These are phyloP conservation scores for Meghimatium bilineatum DNA, from an alignment of 2,888 invertebrate species.

Conservation along the genomic window DNA sequence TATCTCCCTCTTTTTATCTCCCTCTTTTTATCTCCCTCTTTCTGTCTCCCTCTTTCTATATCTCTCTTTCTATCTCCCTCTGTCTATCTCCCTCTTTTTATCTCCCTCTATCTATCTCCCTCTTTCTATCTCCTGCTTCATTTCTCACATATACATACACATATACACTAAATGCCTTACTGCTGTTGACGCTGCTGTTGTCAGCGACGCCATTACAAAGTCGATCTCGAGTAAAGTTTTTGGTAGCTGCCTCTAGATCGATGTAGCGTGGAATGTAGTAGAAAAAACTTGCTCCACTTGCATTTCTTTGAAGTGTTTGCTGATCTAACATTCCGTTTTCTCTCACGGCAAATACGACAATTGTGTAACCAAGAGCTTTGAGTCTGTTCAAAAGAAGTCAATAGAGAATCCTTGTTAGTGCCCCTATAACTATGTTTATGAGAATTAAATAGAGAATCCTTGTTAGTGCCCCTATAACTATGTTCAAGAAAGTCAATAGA, in stretches of 20 bases:
- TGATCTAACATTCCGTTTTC: constrained; percentile 16
- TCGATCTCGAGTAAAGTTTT: constrained; percentile 39
- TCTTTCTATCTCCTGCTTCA: background rate
- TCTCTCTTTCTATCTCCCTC: background rate
- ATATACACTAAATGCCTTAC: background rate
- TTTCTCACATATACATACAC: background rate
- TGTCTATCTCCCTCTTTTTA: background rate
- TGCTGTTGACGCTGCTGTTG: background rate
- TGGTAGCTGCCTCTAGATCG: constrained; percentile 34
- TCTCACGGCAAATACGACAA: constrained; percentile 17
- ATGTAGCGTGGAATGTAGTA: constrained; percentile 17
- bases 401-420: too few relatives aligned
- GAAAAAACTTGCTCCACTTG: constrained; percentile 16
- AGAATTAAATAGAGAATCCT: too few relatives aligned
- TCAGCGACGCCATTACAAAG: constrained; percentile 17
- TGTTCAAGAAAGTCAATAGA: background rate
- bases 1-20: background rate
- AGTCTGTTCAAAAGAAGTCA: background rate
- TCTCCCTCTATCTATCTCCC: background rate
- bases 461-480: too few relatives aligned
- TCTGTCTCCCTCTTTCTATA: background rate
- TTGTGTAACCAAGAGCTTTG: constrained; percentile 37
- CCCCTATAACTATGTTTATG: too few relatives aligned
- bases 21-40: too few relatives aligned
- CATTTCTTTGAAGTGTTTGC: background rate